phyloP scores from a whole-genome alignment of 2,113 vertebrate genomes.

The Callaeas wilsoni region DNA sequence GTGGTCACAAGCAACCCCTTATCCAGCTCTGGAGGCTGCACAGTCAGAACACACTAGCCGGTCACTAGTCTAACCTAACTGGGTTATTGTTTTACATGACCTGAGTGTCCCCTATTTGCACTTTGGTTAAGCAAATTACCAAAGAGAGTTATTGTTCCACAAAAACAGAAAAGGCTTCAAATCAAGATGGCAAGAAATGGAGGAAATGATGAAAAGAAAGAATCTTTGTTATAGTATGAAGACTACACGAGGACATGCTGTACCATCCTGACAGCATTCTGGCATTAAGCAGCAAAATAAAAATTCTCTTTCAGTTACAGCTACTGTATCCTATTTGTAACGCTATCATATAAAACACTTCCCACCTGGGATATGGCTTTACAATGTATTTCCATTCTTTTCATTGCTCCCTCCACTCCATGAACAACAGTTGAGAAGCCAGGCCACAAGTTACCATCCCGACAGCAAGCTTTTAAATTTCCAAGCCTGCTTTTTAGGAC shows the following conservation, averaged over 20 bases:
- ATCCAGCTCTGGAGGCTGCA: not conserved
- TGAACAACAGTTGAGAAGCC: not conserved
- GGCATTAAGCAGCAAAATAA: not conserved
- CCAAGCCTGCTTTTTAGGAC: not conserved
- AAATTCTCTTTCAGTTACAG: not conserved
- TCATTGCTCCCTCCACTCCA: not conserved
- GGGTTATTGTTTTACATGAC: not conserved
- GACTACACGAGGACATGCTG: not conserved
- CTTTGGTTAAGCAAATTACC: not conserved
- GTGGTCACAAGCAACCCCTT: not conserved
- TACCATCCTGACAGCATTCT: not conserved
- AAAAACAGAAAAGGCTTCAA: not conserved
- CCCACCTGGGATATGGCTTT: not conserved
- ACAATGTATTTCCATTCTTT: not conserved
- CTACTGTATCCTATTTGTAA: not conserved
- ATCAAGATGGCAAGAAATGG: not conserved
- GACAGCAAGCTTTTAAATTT: not conserved
- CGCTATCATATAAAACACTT: not conserved
- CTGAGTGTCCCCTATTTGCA: not conserved
- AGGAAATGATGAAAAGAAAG: not conserved
- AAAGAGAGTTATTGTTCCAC: not conserved
- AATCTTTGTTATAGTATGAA: not conserved
- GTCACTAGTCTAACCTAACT: not conserved
- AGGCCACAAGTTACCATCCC: not conserved
- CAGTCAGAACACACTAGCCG: not conserved